Percentiles rank a stretch among this genome's conserved stretches.
phyloP scores from a whole-genome alignment of 2,888 invertebrate genomes.

The Pseudococcus longispinus region DNA sequence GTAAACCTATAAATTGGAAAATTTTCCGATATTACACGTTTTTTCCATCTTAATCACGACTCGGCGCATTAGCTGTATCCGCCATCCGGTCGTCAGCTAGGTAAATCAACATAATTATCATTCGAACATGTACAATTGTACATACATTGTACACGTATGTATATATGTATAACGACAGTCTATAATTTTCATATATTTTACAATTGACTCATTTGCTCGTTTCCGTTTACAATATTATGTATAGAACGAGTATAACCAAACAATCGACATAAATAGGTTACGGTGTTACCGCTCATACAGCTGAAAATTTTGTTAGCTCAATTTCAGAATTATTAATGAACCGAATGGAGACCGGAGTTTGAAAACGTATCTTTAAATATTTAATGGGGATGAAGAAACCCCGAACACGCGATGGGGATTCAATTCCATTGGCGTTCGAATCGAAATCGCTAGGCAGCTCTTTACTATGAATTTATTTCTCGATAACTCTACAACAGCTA shows the following conservation, averaged over 20 bases:
- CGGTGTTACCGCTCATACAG: not conserved
- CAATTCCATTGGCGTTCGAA: too few species aligned
- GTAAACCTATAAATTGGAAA: not conserved
- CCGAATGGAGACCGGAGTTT: too few species aligned
- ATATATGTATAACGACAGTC: not conserved
- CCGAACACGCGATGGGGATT: not conserved
- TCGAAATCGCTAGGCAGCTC: too few species aligned
- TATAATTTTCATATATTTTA: not conserved
- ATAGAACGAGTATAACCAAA: not conserved
- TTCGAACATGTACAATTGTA: not conserved
- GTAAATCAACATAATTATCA: not conserved
- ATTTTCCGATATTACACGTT: not conserved
- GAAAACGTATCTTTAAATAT: not conserved
- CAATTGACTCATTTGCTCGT: constrained; percentile 22
- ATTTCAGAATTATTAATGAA: not conserved
- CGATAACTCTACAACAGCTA: not conserved
- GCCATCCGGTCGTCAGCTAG: not conserved
- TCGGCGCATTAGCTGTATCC: not conserved
- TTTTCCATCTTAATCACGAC: constrained; percentile 23
- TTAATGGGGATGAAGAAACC: not conserved
- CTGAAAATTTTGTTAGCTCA: not conserved
- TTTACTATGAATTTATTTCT: too few species aligned
- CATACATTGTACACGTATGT: not conserved
- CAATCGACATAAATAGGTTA: constrained; percentile 7
- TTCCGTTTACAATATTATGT: not conserved